Evolutionary conservation across 2,888 invertebrate genomes (phyloP).

Genomic region (Chamaedrilus cognettii): DNA sequence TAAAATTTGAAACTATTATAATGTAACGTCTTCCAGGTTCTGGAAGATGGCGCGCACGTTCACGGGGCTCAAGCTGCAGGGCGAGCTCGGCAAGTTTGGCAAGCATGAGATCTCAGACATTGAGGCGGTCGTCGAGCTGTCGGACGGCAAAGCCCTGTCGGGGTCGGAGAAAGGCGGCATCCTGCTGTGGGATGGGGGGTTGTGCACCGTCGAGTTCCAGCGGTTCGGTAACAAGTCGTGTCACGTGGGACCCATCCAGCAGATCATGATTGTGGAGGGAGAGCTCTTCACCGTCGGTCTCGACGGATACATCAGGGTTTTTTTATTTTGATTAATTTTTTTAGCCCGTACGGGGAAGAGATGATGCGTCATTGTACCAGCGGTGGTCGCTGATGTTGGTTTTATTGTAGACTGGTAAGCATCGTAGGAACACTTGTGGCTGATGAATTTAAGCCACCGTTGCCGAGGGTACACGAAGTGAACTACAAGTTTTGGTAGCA

Average conservation of each 20-base stretch:
- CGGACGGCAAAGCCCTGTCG: constrained; percentile 87
- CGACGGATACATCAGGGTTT: constrained; percentile 59
- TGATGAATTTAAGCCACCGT: no score
- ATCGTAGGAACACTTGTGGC: no score
- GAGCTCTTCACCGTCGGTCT: constrained; percentile 66
- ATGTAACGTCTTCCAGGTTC: constrained; percentile 65
- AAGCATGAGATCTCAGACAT: constrained; percentile 91
- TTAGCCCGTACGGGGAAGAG: no score
- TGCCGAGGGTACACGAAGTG: no score
- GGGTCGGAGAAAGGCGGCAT: constrained; percentile 91
- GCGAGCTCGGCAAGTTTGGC: constrained; percentile 84
- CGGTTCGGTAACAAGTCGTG: constrained; percentile 68
- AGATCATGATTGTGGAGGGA: constrained; percentile 65
- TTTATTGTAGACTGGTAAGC: no score
- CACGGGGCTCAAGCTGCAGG: constrained; percentile 86
- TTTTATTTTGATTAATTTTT: no score
- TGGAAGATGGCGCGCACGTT: constrained; percentile 94
- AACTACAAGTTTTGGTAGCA: no score
- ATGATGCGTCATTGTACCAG: no score
- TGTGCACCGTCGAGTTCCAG: constrained; percentile 71
- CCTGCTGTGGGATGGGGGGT: constrained; percentile 85
- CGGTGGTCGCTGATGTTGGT: no score
- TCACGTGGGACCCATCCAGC: constrained; percentile 74
- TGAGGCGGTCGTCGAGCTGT: constrained; percentile 80
- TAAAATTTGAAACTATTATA: background rate